Conservation (phyloP, 2,888 invertebrate species). For the Trichacis sp. region DNA sequence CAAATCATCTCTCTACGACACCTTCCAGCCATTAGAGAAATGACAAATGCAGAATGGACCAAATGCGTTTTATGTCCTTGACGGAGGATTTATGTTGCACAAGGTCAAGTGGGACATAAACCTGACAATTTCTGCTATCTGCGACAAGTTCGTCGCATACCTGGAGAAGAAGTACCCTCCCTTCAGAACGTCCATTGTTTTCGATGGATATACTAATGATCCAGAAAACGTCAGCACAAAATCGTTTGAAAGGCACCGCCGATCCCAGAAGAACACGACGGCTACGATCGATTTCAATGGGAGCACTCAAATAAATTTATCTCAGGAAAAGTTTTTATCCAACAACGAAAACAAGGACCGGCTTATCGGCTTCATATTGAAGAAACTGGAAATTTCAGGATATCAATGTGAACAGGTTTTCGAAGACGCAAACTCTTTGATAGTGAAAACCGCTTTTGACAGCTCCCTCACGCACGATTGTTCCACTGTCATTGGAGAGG, state of each 20-base stretch:
- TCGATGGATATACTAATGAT: conserved; percentile 3
- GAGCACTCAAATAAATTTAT: conserved; percentile 53
- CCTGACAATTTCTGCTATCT: background rate
- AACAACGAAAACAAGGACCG: conserved; percentile 46
- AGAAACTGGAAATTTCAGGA: background rate
- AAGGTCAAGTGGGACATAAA: conserved; percentile 34
- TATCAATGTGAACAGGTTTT: background rate
- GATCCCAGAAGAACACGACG: conserved; percentile 4
- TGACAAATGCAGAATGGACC: conserved; percentile 35
- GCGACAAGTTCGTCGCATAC: background rate
- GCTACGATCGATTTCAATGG: conserved; percentile 23
- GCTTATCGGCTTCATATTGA: conserved; percentile 51
- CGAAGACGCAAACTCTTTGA: background rate
- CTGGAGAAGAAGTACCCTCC: background rate
- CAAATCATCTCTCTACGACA: conserved; percentile 25
- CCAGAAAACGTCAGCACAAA: background rate
- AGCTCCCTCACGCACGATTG: background rate
- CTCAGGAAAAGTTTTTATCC: conserved; percentile 42
- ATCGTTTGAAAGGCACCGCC: background rate
- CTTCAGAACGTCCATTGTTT: background rate
- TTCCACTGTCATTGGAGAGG: background rate
- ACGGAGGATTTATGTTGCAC: conserved; percentile 54
- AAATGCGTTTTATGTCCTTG: conserved; percentile 47
- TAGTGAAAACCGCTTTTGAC: background rate
- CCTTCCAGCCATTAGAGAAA: conserved; percentile 36